Evolutionary conservation across 2,113 vertebrate species (phyloP), one percentile per base, ranked within the genome.

Genomic region (Phrynosoma blainvillii): DNA sequence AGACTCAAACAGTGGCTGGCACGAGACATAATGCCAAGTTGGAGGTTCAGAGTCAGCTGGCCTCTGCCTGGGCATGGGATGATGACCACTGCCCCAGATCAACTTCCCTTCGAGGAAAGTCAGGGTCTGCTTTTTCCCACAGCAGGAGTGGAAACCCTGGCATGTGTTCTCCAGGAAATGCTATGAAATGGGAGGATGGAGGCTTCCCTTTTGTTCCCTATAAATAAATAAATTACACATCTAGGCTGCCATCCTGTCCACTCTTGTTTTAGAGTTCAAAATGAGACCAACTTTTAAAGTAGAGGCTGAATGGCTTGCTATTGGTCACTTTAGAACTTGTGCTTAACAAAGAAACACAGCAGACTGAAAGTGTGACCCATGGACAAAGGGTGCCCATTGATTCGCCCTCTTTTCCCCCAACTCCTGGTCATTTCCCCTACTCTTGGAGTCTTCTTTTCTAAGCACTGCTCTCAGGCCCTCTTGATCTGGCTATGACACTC

Each of bases 221-320:
- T 76, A 77, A 88, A 88, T 87, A 87, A 87, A 87, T 88, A 88
- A 88, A 88, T 85, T 81, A 65, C 23, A 82, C 13, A 25, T 36
- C 65, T 66, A 16, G 25, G 30, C 20, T 27, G 86, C 20, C 30
- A n/a, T 21, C 2, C 32, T 27, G 18, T 4, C 20, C 21, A 52
- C 65, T 1, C 42, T 10, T 21, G 14, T 14, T 80, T 7, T 54
- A 30, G 32, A 85, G 16, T 20, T 1, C 18, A 12, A 52, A 74
- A 42, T 20, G 10, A 13, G 6, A 23, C 16, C 47, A 32, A 13
- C 30, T 13, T n/a, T 12, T 14, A 62, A 30, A 20, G 27, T 8
- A 5, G 47, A 74, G 59, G 1, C 7, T 7, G 14, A 78, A 30
- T 0, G 4, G 20, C 4, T 1, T 56, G 36, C 1, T 3, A 32